Evolutionary conservation across 1,140 invertebrate genomes (phyloP), one percentile per base, ranked within the genome.

Genomic region (Zaprionus vittiger): DNA sequence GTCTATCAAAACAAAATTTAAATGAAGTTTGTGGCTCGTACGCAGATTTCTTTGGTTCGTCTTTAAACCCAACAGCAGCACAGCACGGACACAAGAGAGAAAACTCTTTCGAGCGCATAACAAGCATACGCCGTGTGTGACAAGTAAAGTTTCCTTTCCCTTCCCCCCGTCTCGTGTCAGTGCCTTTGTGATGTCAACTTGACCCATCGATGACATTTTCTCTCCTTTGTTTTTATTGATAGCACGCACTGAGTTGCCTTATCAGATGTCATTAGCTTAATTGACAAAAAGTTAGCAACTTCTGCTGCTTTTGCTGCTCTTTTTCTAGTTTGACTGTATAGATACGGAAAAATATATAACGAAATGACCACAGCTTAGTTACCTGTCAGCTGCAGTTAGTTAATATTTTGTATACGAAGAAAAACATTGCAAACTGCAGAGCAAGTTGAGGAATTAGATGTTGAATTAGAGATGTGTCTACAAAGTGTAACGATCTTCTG

Each of bases 101-200:
- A 22, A 66, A 74, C 22, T 64, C 14, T 12, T 20, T 34, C 57
- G 38, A 59, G 70, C 44, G 55, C 57, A 80, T 73, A 75, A 62
- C 74, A 83, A 73, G 74, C 47, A 83, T 80, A 83, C 81, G 81
- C 64, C 81, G 24, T 57, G 81, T 83, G 67, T 54, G 64, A 34
- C 67, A 73, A 55, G 52, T 34, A 31, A 76, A 75, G 22, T 64
- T 75, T 17, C 12, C 17, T 26, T 17, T 47, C 5, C 60, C 20
- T 9, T 2, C 28, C 6, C 22, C 22, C 37, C 9, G 9, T 11
- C n/a, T 17, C 6, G n/a, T 17, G 37, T 37, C 17, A 11, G 15
- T 34, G 26, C 7, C 47, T 15, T 37, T 41, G 26, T 17, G 24
- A 12, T 68, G 55, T 74, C 59, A 61, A 63, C 28, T 31, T 74